Conservation (phyloP, 2,113 vertebrate species). For the Montifringilla adamsi region DNA sequence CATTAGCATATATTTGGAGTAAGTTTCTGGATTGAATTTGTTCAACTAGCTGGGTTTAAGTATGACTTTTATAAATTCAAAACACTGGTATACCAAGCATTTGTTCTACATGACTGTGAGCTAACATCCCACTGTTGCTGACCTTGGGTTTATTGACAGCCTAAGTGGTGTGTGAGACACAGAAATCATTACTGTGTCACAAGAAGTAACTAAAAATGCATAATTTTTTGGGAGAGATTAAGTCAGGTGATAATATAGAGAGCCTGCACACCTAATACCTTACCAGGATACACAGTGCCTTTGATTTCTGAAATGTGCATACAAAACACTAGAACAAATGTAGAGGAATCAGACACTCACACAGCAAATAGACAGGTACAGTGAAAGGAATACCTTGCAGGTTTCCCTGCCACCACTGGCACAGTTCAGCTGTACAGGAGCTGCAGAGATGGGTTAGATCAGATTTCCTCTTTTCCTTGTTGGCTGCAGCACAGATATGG, state of each 20-base stretch:
- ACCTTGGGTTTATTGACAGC: neutral
- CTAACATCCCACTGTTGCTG: neutral
- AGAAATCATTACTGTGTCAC: neutral
- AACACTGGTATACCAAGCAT: neutral
- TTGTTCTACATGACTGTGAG: neutral
- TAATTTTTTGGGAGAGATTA: neutral
- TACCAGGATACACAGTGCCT: neutral
- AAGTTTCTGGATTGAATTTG: neutral
- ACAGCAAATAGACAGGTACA: fast-evolving
- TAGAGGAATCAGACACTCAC: neutral
- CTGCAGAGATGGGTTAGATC: neutral
- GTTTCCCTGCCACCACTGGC: neutral
- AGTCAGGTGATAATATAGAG: neutral
- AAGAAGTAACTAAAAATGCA: neutral
- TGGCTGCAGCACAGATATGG: neutral
- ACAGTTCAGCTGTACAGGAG: neutral
- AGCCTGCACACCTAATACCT: neutral
- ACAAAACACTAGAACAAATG: neutral
- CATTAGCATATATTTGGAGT: neutral
- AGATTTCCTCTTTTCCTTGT: neutral
- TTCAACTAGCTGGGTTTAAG: neutral
- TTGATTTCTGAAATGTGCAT: neutral
- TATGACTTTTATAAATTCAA: neutral
- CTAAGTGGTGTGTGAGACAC: neutral
- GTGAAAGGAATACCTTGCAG: neutral